Percentiles rank a stretch among this genome's conserved stretches.
phyloP scores from a whole-genome alignment of 2,113 vertebrate genomes.

The Vidua chalybeata region DNA sequence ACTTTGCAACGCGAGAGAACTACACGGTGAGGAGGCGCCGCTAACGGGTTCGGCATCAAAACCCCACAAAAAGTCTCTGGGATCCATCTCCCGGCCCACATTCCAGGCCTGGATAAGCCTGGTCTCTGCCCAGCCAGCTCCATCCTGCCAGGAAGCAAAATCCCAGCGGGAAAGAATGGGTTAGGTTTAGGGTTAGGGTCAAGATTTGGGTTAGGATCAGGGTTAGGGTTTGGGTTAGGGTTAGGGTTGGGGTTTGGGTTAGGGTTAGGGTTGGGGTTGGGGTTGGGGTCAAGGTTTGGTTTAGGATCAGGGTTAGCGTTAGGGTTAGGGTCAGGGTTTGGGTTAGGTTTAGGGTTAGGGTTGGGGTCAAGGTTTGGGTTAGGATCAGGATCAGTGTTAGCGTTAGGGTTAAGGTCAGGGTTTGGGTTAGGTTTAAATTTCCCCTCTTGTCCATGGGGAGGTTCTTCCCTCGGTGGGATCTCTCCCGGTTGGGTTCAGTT shows the following conservation, averaged over 20 bases:
- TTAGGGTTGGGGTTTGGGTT: too few species aligned
- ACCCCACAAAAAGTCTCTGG: rapidly evolving
- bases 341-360: too few species aligned
- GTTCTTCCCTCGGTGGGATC: background rate
- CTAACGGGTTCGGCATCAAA: rapidly evolving
- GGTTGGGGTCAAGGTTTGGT: too few species aligned
- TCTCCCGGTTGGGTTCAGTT: too few species aligned
- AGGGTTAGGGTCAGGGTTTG: too few species aligned
- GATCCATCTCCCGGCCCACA: background rate
- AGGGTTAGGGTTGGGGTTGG: too few species aligned
- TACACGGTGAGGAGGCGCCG: slow-evolving; percentile 10
- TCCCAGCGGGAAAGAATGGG: background rate
- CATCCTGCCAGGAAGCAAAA: background rate
- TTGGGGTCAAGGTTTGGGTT: too few species aligned
- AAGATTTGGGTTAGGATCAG: too few species aligned
- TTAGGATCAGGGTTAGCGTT: too few species aligned
- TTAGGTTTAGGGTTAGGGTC: background rate
- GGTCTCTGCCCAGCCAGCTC: background rate
- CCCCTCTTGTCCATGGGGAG: background rate
- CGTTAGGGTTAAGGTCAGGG: too few species aligned
- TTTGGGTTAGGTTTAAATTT: background rate
- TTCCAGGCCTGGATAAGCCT: background rate
- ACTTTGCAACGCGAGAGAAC: slow-evolving; percentile 27
- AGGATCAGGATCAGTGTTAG: too few species aligned
- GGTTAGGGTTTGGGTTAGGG: background rate